These are phyloP conservation scores for Diadegma fenestrale DNA, from an alignment of 2,888 invertebrate species.

Conservation along the genomic window DNA sequence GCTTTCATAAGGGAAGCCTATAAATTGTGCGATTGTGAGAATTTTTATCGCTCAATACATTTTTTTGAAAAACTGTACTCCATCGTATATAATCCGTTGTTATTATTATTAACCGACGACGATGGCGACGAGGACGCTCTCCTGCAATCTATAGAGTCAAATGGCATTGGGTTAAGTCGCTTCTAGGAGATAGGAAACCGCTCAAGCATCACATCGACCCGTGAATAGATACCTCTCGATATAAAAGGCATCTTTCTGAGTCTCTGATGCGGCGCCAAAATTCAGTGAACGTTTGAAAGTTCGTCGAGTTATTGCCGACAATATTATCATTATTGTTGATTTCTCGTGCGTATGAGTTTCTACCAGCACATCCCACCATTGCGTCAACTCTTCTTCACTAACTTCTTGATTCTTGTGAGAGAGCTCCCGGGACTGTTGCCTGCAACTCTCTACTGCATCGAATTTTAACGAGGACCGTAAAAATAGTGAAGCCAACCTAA, in stretches of 20 bases:
- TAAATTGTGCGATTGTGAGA: conserved; percentile 7
- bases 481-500: too few species aligned
- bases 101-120: neutral
- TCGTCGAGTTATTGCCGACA: neutral
- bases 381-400: neutral
- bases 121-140: neutral
- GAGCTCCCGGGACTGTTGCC: too few species aligned
- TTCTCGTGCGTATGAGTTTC: neutral
- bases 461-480: too few species aligned
- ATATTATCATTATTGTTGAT: neutral
- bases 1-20: conserved; percentile 12
- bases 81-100: neutral
- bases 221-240: neutral
- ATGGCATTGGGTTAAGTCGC: neutral
- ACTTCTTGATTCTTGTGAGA: neutral
- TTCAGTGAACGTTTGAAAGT: neutral
- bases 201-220: neutral
- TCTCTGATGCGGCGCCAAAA: neutral
- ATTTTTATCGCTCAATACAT: neutral
- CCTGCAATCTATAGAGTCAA: neutral
- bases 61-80: neutral
- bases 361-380: neutral
- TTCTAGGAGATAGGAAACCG: neutral
- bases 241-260: neutral
- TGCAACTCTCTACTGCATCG: too few species aligned